Evolutionary conservation across 1,140 invertebrate species (phyloP), one percentile per base, ranked within the genome.

Genomic region (Geopemphigus sp.): DNA sequence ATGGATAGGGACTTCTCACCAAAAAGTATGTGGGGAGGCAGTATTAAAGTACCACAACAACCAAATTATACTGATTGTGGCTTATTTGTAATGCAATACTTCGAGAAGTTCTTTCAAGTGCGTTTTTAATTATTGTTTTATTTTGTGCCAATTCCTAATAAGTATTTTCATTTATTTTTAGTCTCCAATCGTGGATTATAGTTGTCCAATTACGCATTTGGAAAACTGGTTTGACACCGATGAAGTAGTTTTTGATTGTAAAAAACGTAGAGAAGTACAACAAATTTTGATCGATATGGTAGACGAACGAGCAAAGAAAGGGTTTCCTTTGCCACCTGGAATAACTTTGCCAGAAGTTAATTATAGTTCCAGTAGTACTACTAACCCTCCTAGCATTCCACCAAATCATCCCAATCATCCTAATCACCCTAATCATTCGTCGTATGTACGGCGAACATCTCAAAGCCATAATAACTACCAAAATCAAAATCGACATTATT

Each of bases 1-100:
- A 83, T 87, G 86, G 68, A 85, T 81, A 81, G 89, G 87, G 84
- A 90, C 88, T 95, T 94, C 84, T 91, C 90, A 50, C 93, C 92
- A 85, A 90, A 92, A 84, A 92, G 91, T 29, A 93, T 96, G 80
- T 93, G 92, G 84, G 95, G 95, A 5, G 89, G 90, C 64, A 90
- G 89, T 83, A 93, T 94, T 0, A 94, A 94, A 88, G 94, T 97
- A 81, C 97, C 97, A 22, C 95, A 98, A 84, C 98, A 99, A 87
- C 95, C 92, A 81, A 99, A 99, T 88, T 96, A 92, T 85, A 95
- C 93, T 57, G 98, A 99, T 86, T 99, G 98, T 88, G 98, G 98
- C 4, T 87, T 98, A 10, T 99, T 95, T 87, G 87, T 98, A 61
- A 88, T 99, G 50, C 95, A 98, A 85, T 99, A 98, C 89, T 95